A percentile compares a stretch with the other conserved stretches of the same genome.
Evolutionary conservation across 2,888 invertebrate species (phyloP).

Genomic region (Trimorus sp.): DNA sequence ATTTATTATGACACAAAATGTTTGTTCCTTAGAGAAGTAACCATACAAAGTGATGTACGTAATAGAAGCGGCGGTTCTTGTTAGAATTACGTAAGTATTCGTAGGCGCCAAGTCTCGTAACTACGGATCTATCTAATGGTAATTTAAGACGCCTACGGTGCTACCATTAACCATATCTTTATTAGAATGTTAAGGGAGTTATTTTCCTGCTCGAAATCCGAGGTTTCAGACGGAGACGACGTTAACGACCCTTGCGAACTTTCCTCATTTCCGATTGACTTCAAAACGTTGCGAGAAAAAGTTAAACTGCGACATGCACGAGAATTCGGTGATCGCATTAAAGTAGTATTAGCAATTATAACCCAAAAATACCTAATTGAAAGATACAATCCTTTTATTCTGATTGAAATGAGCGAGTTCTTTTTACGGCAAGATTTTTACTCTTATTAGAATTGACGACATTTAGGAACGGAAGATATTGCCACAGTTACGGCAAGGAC

Average conservation of each 20-base stretch:
- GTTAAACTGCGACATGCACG: constrained; percentile 18
- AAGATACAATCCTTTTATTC: background rate
- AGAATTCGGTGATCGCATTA: background rate
- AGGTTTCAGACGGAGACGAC: constrained; percentile 51
- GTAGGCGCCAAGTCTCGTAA: constrained; percentile 69
- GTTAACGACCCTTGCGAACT: constrained; percentile 72
- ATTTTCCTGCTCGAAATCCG: constrained; percentile 68
- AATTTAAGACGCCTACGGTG: constrained; percentile 76
- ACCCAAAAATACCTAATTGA: background rate
- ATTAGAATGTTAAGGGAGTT: constrained; percentile 73
- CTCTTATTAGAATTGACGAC: constrained; percentile 2
- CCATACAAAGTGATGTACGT: constrained; percentile 55
- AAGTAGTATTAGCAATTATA: background rate
- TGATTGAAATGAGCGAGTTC: constrained; percentile 1
- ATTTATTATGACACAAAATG: constrained; percentile 63
- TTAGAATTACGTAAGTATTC: constrained; percentile 63
- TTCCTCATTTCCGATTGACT: constrained; percentile 78
- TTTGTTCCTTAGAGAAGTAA: constrained; percentile 47
- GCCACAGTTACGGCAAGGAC: constrained; percentile 7
- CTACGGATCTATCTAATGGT: constrained; percentile 78
- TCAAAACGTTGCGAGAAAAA: constrained; percentile 58
- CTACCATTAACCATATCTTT: constrained; percentile 76
- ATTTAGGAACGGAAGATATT: constrained; percentile 8
- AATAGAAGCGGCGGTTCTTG: constrained; percentile 41
- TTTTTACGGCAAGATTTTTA: background rate